Evolutionary conservation across 2,113 vertebrate species (phyloP).

Genomic region (Kryptolebias marmoratus): DNA sequence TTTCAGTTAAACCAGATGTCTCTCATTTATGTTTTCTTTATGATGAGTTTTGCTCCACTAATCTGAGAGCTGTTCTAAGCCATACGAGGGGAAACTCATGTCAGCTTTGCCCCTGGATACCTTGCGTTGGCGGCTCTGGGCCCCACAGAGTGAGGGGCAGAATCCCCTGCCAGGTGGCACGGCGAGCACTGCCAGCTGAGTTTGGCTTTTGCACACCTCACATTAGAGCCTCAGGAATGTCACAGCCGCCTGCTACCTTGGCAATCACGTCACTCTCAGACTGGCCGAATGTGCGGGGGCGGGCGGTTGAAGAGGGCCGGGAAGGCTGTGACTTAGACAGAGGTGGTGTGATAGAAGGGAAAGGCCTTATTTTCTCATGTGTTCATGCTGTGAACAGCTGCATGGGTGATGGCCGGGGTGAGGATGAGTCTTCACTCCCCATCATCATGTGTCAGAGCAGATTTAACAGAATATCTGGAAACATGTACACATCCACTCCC

Average conservation of each 20-base stretch:
- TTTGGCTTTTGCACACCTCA: constrained; percentile 58
- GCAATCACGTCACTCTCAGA: constrained; percentile 76
- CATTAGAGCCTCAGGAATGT: constrained; percentile 79
- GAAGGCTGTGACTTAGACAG: constrained; percentile 31
- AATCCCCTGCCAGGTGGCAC: constrained; percentile 62
- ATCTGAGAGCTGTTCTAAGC: constrained; percentile 35
- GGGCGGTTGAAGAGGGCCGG: neutral
- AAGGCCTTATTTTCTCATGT: constrained; percentile 38
- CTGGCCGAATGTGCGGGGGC: constrained; percentile 51
- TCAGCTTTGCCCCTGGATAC: constrained; percentile 66
- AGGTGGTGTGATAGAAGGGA: constrained; percentile 43
- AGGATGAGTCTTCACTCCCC: constrained; percentile 69
- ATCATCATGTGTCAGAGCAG: constrained; percentile 63
- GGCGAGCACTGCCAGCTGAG: constrained; percentile 58
- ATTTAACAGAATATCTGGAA: constrained; percentile 64
- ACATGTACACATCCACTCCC: constrained; percentile 54
- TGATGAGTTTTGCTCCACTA: constrained; percentile 18
- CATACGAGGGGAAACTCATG: constrained; percentile 31
- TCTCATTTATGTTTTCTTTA: constrained; percentile 24
- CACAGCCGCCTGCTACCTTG: constrained; percentile 75
- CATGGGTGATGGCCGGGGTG: constrained; percentile 63
- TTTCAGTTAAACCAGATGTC: constrained; percentile 6
- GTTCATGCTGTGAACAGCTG: constrained; percentile 57
- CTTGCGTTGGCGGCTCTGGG: constrained; percentile 53
- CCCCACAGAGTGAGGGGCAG: constrained; percentile 44